phyloP scores from a whole-genome alignment of 2,888 invertebrate genomes.

The Nycteola revayana region DNA sequence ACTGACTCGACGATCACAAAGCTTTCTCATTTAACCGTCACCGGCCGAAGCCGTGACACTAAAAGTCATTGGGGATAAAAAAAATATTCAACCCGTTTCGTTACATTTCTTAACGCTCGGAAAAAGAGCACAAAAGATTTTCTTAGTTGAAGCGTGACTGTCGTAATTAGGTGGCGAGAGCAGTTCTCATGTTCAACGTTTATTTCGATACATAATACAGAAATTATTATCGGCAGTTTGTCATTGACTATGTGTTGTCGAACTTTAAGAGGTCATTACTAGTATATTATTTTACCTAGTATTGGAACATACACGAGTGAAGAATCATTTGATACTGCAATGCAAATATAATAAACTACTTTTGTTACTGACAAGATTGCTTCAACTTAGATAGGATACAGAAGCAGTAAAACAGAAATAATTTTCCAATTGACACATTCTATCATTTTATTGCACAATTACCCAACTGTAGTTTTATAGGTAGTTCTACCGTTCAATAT shows the following conservation, averaged over 20 bases:
- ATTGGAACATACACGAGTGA: too few species aligned
- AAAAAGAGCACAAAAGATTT: slow-evolving; percentile 77
- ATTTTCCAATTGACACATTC: too few species aligned
- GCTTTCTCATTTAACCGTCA: slow-evolving; percentile 79
- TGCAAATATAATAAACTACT: too few species aligned
- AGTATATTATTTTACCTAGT: too few species aligned
- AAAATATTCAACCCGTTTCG: slow-evolving; percentile 62
- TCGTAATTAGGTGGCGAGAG: slow-evolving; percentile 75
- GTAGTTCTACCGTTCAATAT: too few species aligned
- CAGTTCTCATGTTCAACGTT: slow-evolving; percentile 40
- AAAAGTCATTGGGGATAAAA: slow-evolving; percentile 73
- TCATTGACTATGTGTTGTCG: slow-evolving; percentile 18
- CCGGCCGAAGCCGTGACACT: slow-evolving; percentile 72
- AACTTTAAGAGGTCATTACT: too few species aligned
- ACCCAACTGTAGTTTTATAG: too few species aligned
- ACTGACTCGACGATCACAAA: slow-evolving; percentile 70
- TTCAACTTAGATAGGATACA: too few species aligned
- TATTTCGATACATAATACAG: slow-evolving; percentile 30
- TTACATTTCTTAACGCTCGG: slow-evolving; percentile 73
- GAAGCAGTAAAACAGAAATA: too few species aligned
- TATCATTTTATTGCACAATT: too few species aligned
- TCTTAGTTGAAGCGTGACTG: slow-evolving; percentile 78
- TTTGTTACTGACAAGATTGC: too few species aligned
- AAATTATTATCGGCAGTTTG: slow-evolving; percentile 36
- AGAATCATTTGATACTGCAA: too few species aligned